Evolutionary conservation across 1,140 invertebrate species (phyloP), one percentile per base, ranked within the genome.

Genomic region (Pinna nobilis): DNA sequence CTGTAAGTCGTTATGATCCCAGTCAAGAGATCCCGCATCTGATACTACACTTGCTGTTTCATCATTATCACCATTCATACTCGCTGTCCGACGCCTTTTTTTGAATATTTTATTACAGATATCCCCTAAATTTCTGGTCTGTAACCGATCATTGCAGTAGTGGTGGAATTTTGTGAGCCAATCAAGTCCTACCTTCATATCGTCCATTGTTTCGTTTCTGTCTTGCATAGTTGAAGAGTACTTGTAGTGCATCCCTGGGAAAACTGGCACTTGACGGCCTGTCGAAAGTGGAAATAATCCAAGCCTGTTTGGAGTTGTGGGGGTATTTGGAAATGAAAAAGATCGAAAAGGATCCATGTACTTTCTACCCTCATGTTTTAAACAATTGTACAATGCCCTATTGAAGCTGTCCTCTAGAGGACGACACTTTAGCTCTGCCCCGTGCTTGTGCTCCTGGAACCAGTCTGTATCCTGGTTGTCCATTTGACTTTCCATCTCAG

Each of bases 161-260:
- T 79, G 51, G 66, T 80, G 72, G 55, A 87, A 83, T 63, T 85
- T 82, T 30, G 78, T 76, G 18, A 87, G 74, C 85, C 85, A 87
- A 67, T 83, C 79, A 28, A 81, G 49, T 15, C 74, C 70, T n/a
- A 74, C 66, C 55, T 76, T 65, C 18, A 67, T 73, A 39, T 79
- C 77, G 66, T 81, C 77, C 0, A 69, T 70, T 50, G 70, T 80
- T 32, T 77, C 75, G 53, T 70, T 72, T 13, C 59, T 50, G 37
- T 53, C 47, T 39, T 47, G 67, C 51, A 18, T 67, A 53, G 18
- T 78, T 63, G 65, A 77, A 63, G 32, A 79, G 72, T 69, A 75
- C 77, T 66, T 81, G 74, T 76, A 85, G 55, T 82, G 81, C 81
- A 85, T 75, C 35, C 79, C 76, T 60, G 85, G 59, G 44, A 75